Conservation (phyloP, 2,888 invertebrate genomes). For the Thalpophila matura region DNA sequence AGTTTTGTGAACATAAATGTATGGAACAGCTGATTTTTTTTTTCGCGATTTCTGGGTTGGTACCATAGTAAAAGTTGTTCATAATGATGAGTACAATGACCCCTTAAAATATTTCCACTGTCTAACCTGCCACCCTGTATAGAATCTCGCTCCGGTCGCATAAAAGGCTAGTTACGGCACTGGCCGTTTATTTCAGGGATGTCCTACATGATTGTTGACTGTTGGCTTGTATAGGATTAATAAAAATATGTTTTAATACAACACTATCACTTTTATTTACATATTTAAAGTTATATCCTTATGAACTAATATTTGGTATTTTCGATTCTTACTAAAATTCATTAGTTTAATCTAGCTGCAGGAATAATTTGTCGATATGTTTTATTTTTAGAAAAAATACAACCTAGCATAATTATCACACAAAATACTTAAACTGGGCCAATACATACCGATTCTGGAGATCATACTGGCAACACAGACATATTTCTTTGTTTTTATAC, state of each 20-base stretch:
- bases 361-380: neutral
- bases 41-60: too few relatives aligned
- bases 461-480: too few relatives aligned
- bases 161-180: too few relatives aligned
- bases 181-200: conserved; percentile 38
- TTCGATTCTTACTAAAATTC: neutral
- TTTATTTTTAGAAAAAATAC: neutral
- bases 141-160: too few relatives aligned
- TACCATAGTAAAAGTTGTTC: too few relatives aligned
- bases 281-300: neutral
- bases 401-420: neutral
- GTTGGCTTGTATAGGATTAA: conserved; percentile 67
- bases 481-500: neutral
- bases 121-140: too few relatives aligned
- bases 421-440: neutral
- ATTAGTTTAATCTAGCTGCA: neutral
- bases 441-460: neutral
- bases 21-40: too few relatives aligned
- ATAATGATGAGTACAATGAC: too few relatives aligned
- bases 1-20: too few relatives aligned
- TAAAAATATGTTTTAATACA: conserved; percentile 57
- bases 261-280: conserved; percentile 21
- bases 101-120: too few relatives aligned
- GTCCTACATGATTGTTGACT: conserved; percentile 57
- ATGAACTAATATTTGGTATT: conserved; percentile 24